A percentile compares a stretch with the other conserved stretches of the same genome.
phyloP scores from a whole-genome alignment of 2,113 vertebrate genomes.

The Phaethornis superciliosus region DNA sequence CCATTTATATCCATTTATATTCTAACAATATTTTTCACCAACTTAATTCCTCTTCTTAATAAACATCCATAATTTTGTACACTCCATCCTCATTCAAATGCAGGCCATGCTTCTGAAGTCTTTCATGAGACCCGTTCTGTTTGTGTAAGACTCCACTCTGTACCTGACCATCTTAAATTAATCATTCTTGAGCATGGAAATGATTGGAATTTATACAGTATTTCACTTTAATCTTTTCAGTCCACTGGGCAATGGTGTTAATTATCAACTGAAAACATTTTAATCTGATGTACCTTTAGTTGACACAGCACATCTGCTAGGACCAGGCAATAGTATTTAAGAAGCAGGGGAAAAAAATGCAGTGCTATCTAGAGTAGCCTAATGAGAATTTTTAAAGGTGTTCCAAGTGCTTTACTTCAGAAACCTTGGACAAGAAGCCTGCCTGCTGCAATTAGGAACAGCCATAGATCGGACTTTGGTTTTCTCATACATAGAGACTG shows the following conservation, averaged over 20 bases:
- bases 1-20: background rate
- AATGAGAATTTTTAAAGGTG: background rate
- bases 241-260: background rate
- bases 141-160: background rate
- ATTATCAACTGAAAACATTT: background rate
- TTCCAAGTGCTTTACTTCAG: background rate
- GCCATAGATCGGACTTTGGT: background rate
- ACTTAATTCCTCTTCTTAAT: background rate
- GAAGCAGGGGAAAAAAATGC: background rate
- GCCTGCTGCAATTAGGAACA: too few relatives aligned
- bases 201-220: background rate
- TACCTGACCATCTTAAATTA: background rate
- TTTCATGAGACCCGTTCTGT: background rate
- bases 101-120: background rate
- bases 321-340: background rate
- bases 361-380: background rate
- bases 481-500: accelerated
- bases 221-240: background rate
- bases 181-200: background rate
- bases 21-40: background rate
- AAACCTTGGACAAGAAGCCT: background rate
- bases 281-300: background rate
- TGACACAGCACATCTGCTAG: background rate
- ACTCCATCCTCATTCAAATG: background rate
- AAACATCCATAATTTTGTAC: background rate